Evolutionary conservation across 2,797 vertebrate species (phyloP).

Genomic region (Dermochelys coriacea): DNA sequence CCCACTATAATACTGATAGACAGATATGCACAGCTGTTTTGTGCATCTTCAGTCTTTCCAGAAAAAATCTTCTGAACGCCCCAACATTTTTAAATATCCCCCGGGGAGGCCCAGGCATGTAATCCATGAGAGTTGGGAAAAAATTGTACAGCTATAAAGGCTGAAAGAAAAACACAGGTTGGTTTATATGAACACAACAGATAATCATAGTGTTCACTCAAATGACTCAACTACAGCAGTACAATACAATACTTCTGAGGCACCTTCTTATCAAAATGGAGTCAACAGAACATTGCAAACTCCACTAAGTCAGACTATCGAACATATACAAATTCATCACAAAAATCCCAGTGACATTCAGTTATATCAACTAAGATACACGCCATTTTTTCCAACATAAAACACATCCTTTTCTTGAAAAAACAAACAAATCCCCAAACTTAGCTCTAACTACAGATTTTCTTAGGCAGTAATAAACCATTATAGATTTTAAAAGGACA

Average conservation of each 20-base stretch:
- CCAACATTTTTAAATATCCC: neutral
- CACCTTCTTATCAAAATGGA: too few relatives aligned
- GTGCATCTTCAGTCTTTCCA: slow-evolving; percentile 51
- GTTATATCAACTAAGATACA: neutral
- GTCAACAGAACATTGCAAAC: too few relatives aligned
- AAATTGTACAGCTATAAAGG: slow-evolving; percentile 63
- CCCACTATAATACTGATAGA: too few relatives aligned
- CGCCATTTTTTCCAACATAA: neutral
- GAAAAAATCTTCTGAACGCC: slow-evolving; percentile 47
- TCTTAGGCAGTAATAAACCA: neutral
- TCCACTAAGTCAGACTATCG: too few relatives aligned
- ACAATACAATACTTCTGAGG: neutral
- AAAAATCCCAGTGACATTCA: too few relatives aligned
- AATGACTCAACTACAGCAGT: neutral
- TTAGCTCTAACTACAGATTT: neutral
- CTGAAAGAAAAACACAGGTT: neutral
- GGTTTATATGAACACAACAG: neutral
- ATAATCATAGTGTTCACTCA: neutral
- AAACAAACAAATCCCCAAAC: neutral
- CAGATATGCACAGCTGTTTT: too few relatives aligned
- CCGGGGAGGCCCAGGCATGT: slow-evolving; percentile 59
- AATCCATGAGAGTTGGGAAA: slow-evolving; percentile 23
- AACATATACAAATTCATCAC: too few relatives aligned
- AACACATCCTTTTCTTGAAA: neutral
- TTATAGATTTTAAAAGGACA: neutral